Evolutionary conservation across 1,140 invertebrate genomes (phyloP), one percentile per base, ranked within the genome.

Genomic region (Atta cephalotes): DNA sequence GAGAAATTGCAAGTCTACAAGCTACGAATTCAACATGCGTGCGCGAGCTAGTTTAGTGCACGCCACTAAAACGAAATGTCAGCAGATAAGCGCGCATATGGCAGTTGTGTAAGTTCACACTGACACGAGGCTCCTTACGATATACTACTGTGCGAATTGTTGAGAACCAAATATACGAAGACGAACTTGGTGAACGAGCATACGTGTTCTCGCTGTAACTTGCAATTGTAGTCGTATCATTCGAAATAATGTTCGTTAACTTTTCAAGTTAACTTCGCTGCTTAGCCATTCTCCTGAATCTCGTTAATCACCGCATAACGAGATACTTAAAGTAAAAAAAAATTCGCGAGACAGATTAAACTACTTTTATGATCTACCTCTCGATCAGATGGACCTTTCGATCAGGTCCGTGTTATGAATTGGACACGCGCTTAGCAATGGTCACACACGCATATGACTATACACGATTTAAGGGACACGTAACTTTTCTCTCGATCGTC

Each of bases 31-130:
- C 70, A 84, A 74, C 39, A 39, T 84, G 80, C 70, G 80, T 76
- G n/a, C 39, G 56, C 49, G 80, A 51, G 63, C 63, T 49, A 76
- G 53, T 51, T 62, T 76, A 74, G 68, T 51, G 39, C 56, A 12
- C 80, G 58, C 14, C 70, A 62, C 56, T 84, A 84, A 84, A 84
- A 76, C 70, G 70, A 28, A 74, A 84, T 56, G 39, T 84, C 63
- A 84, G 80, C 39, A 63, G 80, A 84, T 76, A 84, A 76, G 28
- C 56, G 80, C 45, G 39, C 70, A 62, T 84, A 84, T 62, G 56
- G 25, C 45, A 53, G 56, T 74, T 25, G 56, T 84, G 18, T 60
- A 84, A 84, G 80, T 84, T 84, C 28, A 18, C 39, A 74, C 25
- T 18, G 7, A 58, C 68, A 28, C 51, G 21, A 14, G 39, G 4